Conservation (phyloP, 2,888 invertebrate genomes). For the Brenthis ino region DNA sequence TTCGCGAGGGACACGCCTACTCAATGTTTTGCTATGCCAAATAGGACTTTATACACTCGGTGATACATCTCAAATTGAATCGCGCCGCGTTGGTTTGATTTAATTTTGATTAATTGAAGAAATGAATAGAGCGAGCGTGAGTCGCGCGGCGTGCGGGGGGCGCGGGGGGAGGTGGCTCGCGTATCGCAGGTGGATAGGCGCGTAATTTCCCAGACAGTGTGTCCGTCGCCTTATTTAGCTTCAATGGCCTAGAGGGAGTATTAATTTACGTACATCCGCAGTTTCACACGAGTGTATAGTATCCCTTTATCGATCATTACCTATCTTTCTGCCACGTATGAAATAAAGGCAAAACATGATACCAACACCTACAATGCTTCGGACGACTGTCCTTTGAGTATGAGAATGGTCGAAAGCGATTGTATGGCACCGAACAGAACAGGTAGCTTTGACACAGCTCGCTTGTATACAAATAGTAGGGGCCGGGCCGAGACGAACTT, state of each 20-base stretch:
- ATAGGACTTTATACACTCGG: slow-evolving; percentile 48
- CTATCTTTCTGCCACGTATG: slow-evolving; percentile 27
- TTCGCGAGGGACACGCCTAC: slow-evolving; percentile 77
- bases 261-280: slow-evolving; percentile 46
- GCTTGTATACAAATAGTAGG: not conserved
- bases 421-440: slow-evolving; percentile 4
- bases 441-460: slow-evolving; percentile 1
- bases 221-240: slow-evolving; percentile 43
- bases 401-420: slow-evolving; percentile 12
- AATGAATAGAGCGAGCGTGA: slow-evolving; percentile 67
- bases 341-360: slow-evolving; percentile 24
- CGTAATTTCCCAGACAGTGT: slow-evolving; percentile 46
- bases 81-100: slow-evolving; percentile 59
- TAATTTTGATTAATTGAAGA: slow-evolving; percentile 82
- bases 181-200: slow-evolving; percentile 49
- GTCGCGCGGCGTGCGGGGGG: slow-evolving; percentile 38
- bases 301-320: slow-evolving; percentile 58
- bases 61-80: slow-evolving; percentile 53
- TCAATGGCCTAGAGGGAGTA: slow-evolving; percentile 48
- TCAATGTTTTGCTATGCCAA: slow-evolving; percentile 49
- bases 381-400: slow-evolving; percentile 12
- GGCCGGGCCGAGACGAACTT: not conserved
- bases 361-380: slow-evolving; percentile 13
- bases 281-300: slow-evolving; percentile 55
- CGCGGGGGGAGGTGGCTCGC: slow-evolving; percentile 34